Evolutionary conservation across 2,113 vertebrate species (phyloP).

Genomic region (Caretta caretta): DNA sequence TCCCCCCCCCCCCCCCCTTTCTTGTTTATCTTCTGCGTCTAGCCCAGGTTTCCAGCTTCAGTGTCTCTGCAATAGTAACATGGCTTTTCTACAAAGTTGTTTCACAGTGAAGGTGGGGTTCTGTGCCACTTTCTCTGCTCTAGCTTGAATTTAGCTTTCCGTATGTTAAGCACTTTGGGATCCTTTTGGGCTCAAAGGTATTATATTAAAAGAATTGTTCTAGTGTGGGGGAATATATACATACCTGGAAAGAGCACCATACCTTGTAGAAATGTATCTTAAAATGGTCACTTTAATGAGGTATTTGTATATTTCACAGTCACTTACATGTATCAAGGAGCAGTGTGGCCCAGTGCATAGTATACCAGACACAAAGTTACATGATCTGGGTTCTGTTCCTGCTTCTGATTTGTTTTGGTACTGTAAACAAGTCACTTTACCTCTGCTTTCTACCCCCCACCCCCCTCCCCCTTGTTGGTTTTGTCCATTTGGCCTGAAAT

Average conservation of each 20-base stretch:
- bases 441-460: neutral
- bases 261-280: neutral
- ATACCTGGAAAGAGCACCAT: neutral
- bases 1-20: neutral
- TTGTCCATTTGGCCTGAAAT: neutral
- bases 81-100: neutral
- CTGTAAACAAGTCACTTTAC: neutral
- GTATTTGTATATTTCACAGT: neutral
- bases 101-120: neutral
- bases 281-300: neutral
- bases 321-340: neutral
- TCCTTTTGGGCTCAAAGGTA: neutral
- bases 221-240: neutral
- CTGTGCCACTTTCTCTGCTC: neutral
- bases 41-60: neutral
- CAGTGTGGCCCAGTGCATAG: neutral
- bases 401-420: neutral
- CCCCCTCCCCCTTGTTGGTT: neutral
- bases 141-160: rapidly evolving
- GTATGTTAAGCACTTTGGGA: neutral
- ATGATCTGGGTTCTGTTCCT: neutral
- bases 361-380: neutral
- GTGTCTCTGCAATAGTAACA: neutral
- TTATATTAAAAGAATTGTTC: neutral
- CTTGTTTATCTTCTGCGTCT: neutral